Percentiles rank a stretch among this genome's conserved stretches.
These are phyloP conservation scores for Bos javanicus DNA, from an alignment of 2,113 vertebrate genomes.

Conservation along the genomic window DNA sequence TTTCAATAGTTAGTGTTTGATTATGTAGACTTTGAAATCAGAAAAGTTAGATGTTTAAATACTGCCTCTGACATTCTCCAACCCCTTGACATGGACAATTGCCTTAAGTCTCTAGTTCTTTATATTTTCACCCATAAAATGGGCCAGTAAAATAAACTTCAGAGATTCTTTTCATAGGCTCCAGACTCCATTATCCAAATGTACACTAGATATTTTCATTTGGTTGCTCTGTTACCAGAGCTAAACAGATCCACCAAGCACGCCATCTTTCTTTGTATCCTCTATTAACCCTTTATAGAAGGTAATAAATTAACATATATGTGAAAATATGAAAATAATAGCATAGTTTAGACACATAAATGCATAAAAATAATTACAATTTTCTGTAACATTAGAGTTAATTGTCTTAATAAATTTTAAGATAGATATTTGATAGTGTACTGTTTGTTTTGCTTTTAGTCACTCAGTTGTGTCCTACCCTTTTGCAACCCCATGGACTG, in stretches of 20 bases:
- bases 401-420: neutral
- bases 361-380: neutral
- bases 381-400: neutral
- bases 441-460: neutral
- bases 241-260: neutral
- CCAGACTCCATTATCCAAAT: neutral
- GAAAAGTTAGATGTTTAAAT: neutral
- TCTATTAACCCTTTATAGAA: neutral
- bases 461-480: fast-evolving
- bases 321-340: neutral
- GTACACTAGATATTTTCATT: neutral
- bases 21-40: neutral
- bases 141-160: neutral
- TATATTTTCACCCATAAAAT: neutral
- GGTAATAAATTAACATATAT: neutral
- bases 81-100: neutral
- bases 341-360: neutral
- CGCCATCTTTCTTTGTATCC: neutral
- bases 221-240: neutral
- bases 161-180: neutral
- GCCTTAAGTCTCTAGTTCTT: neutral
- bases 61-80: neutral
- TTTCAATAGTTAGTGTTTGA: neutral
- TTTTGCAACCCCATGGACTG: neutral
- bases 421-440: neutral